A percentile compares a stretch with the other conserved stretches of the same genome.
Evolutionary conservation across 2,888 invertebrate species (phyloP).

Genomic region (Brachypalpus laphriformis): DNA sequence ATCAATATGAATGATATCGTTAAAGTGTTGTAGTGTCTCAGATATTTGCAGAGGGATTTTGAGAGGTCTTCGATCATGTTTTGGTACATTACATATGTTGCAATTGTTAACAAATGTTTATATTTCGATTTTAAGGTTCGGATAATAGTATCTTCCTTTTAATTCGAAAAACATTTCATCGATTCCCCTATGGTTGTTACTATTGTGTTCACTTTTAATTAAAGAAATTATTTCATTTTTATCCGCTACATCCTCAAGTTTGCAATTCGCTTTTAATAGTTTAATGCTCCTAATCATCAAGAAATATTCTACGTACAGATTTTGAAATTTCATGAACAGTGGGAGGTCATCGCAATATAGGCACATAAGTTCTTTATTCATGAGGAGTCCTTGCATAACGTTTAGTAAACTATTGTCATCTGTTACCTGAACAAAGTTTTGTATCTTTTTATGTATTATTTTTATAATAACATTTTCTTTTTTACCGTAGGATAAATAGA

Average conservation of each 20-base stretch:
- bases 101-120: constrained; percentile 26
- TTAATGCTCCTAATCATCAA: constrained; percentile 6
- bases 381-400: neutral
- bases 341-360: constrained; percentile 20
- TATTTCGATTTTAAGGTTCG: constrained; percentile 15
- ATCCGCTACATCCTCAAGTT: constrained; percentile 36
- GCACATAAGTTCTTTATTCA: neutral
- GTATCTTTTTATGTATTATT: constrained; percentile 12
- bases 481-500: neutral
- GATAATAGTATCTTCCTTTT: neutral
- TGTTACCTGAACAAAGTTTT: neutral
- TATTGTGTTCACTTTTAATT: no score
- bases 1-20: no score
- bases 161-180: no score
- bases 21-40: neutral
- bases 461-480: constrained; percentile 9
- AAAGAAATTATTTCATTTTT: constrained; percentile 58
- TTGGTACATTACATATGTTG: constrained; percentile 4
- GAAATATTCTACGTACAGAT: constrained; percentile 31
- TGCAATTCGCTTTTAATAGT: constrained; percentile 31
- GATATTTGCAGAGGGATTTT: neutral
- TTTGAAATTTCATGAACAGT: constrained; percentile 47
- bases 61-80: constrained; percentile 18
- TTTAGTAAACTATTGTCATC: neutral
- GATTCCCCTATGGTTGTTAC: no score